Evolutionary conservation across 2,888 invertebrate species (phyloP).

Genomic region (Parnassius glacialis): DNA sequence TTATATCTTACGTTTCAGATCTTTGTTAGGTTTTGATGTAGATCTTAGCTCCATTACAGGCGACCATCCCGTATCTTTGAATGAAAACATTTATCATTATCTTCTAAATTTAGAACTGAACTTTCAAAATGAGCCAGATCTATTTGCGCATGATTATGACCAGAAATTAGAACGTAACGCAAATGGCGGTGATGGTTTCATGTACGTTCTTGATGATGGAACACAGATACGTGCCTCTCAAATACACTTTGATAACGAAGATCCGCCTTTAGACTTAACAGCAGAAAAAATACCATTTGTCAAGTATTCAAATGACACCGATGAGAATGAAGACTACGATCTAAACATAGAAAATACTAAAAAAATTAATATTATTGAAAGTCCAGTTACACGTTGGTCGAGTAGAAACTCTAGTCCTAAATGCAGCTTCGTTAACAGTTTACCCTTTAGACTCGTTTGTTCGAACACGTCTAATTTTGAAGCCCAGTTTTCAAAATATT

Average conservation of each 20-base stretch:
- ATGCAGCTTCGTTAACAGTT: constrained; percentile 56
- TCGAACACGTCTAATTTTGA: constrained; percentile 64
- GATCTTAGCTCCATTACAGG: constrained; percentile 66
- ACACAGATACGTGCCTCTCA: constrained; percentile 73
- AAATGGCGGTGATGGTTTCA: constrained; percentile 47
- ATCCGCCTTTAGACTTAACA: constrained; percentile 59
- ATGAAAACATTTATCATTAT: constrained; percentile 68
- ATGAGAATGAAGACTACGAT: constrained; percentile 41
- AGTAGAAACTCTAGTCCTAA: constrained; percentile 53
- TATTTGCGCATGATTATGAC: constrained; percentile 41
- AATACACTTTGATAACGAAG: constrained; percentile 75
- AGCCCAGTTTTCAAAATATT: constrained; percentile 64
- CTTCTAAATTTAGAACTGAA: constrained; percentile 58
- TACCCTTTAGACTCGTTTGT: constrained; percentile 68
- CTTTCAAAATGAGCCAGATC: constrained; percentile 34
- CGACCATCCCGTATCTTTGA: constrained; percentile 60
- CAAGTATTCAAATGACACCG: constrained; percentile 51
- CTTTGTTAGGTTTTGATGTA: constrained; percentile 64
- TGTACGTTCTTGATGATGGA: constrained; percentile 69
- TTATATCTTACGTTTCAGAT: constrained; percentile 41
- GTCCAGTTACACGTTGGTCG: constrained; percentile 55
- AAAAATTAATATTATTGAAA: constrained; percentile 58
- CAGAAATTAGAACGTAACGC: constrained; percentile 41
- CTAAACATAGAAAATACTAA: constrained; percentile 42
- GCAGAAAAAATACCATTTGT: constrained; percentile 67